phyloP scores from a whole-genome alignment of 2,797 vertebrate genomes.

The Schizopygopsis malacanthus region DNA sequence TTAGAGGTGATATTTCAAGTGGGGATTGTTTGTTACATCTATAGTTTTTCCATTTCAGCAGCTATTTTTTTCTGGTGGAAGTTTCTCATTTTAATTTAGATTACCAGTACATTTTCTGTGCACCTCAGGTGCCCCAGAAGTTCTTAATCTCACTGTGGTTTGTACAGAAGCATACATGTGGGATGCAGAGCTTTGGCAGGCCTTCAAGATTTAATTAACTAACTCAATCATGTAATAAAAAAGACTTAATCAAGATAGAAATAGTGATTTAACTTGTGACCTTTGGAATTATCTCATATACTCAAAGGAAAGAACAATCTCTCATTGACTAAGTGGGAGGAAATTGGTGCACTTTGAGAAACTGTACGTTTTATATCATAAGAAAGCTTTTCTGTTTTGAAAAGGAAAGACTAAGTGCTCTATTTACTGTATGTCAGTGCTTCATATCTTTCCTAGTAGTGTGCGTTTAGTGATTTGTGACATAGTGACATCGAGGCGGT shows the following conservation, averaged over 20 bases:
- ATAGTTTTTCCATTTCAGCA: not conserved
- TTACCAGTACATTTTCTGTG: not conserved
- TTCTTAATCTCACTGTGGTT: not conserved
- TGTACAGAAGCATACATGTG: constrained; percentile 15
- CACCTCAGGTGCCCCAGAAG: not conserved
- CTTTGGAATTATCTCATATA: constrained; percentile 37
- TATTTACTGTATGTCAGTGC: not conserved
- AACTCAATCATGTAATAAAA: constrained; percentile 35
- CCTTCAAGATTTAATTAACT: constrained; percentile 48
- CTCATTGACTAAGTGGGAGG: constrained; percentile 17
- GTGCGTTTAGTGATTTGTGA: not conserved
- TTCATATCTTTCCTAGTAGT: not conserved
- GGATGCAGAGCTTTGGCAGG: constrained; percentile 31
- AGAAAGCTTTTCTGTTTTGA: constrained; percentile 15
- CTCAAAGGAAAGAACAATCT: constrained; percentile 13
- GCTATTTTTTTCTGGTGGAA: constrained; percentile 7
- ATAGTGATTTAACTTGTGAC: constrained; percentile 41
- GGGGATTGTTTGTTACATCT: not conserved
- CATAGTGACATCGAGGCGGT: not conserved
- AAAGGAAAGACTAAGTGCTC: not conserved
- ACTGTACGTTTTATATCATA: constrained; percentile 6
- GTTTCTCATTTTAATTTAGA: constrained; percentile 23
- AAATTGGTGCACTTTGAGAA: constrained; percentile 24
- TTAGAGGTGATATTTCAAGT: not conserved
- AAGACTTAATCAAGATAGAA: constrained; percentile 40